phyloP scores from a whole-genome alignment of 2,797 vertebrate species.

The Lepilemur ruficaudatus region DNA sequence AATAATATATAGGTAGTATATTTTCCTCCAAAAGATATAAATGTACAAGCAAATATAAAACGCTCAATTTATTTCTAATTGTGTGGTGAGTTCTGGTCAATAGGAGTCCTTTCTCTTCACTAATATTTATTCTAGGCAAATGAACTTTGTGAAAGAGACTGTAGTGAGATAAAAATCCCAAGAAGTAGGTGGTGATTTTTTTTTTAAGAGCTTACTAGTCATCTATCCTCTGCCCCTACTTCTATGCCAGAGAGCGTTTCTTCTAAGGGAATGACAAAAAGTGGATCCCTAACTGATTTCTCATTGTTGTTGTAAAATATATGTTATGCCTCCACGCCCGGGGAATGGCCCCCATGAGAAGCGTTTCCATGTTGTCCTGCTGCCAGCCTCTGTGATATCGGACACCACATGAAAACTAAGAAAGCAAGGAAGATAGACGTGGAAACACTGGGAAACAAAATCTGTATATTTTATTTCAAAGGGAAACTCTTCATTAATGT shows the following conservation, averaged over 20 bases:
- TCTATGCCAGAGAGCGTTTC: neutral
- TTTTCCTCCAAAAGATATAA: slow-evolving; percentile 59
- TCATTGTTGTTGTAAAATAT: slow-evolving; percentile 77
- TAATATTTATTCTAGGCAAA: neutral
- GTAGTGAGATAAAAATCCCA: neutral
- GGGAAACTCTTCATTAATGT: slow-evolving; percentile 81
- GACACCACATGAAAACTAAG: slow-evolving; percentile 83
- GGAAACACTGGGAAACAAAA: slow-evolving; percentile 82
- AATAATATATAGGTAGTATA: slow-evolving; percentile 59
- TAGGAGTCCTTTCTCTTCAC: neutral
- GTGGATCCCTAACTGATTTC: slow-evolving; percentile 10
- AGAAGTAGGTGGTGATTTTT: neutral
- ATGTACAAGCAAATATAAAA: slow-evolving; percentile 69
- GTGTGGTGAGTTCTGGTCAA: slow-evolving; percentile 50
- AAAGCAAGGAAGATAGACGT: slow-evolving; percentile 78
- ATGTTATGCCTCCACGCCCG: slow-evolving; percentile 76
- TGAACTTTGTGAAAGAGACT: neutral
- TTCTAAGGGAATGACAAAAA: neutral
- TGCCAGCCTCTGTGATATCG: slow-evolving; percentile 84
- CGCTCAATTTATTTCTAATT: neutral
- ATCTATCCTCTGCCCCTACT: neutral
- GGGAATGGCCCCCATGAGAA: slow-evolving; percentile 63
- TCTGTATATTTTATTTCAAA: slow-evolving; percentile 87
- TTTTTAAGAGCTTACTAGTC: neutral
- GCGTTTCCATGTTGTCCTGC: slow-evolving; percentile 71